Conservation (phyloP, 2,113 vertebrate genomes). For the Phocoena phocoena region DNA sequence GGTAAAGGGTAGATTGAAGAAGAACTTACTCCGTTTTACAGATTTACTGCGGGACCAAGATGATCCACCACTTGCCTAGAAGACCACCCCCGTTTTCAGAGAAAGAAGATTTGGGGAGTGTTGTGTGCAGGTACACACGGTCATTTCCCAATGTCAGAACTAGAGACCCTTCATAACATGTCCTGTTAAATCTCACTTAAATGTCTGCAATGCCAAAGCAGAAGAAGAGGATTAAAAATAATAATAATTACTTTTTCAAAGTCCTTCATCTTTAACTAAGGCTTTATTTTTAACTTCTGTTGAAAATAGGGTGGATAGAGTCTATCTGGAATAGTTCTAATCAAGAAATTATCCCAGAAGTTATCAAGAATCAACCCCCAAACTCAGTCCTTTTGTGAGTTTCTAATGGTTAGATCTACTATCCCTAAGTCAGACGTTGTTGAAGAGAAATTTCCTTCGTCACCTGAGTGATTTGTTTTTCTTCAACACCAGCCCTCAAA, state of each 20-base stretch:
- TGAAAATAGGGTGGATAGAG: background rate
- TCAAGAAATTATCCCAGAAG: background rate
- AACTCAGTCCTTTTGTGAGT: background rate
- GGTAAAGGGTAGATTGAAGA: background rate
- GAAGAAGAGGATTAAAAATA: background rate
- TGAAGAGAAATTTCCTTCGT: background rate
- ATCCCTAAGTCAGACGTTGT: background rate
- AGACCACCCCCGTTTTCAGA: background rate
- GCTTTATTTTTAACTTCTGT: background rate
- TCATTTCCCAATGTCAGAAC: background rate
- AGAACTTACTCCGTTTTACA: background rate
- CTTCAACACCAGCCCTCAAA: background rate
- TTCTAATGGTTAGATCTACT: background rate
- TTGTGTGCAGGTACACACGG: background rate
- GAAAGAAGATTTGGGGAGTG: background rate
- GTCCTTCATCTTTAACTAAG: background rate
- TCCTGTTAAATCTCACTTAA: background rate
- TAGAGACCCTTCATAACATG: background rate
- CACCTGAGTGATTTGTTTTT: background rate
- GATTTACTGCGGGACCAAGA: background rate
- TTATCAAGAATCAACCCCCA: background rate
- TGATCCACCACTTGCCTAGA: background rate
- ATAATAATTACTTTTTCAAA: background rate
- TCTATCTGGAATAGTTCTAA: background rate
- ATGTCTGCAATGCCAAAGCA: background rate